Evolutionary conservation across 2,113 vertebrate genomes (phyloP).

Genomic region (Carlito syrichta): DNA sequence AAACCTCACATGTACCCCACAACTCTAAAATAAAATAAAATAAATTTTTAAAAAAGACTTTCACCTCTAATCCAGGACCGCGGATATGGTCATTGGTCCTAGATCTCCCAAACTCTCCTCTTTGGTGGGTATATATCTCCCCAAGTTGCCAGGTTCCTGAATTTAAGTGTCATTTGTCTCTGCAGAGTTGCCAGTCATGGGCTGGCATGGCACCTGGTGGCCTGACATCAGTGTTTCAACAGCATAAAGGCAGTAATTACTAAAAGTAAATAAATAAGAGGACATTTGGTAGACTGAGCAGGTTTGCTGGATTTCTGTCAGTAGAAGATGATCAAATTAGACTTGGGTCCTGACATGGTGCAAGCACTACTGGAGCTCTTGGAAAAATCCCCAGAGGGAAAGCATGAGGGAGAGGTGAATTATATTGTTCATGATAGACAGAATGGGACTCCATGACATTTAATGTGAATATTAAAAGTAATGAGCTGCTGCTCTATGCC

Average conservation of each 20-base stretch:
- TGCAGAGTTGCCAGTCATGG: not conserved
- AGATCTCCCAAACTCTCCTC: not conserved
- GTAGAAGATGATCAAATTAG: not conserved
- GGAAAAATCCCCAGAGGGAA: not conserved
- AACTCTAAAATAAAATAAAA: too few species aligned
- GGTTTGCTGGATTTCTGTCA: not conserved
- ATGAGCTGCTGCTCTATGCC: not conserved
- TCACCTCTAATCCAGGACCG: not conserved
- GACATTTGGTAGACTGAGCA: not conserved
- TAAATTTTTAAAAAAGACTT: too few species aligned
- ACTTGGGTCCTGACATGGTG: not conserved
- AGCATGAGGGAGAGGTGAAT: not conserved
- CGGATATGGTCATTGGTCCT: not conserved
- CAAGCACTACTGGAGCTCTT: not conserved
- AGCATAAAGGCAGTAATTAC: not conserved
- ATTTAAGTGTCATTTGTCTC: rapidly evolving
- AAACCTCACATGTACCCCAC: too few species aligned
- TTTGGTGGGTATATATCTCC: not conserved
- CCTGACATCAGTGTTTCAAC: not conserved
- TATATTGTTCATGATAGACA: not conserved
- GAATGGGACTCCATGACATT: not conserved
- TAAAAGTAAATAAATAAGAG: not conserved
- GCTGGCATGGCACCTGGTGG: not conserved
- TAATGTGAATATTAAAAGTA: not conserved
- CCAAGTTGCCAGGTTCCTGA: not conserved